A percentile compares a stretch with the other conserved stretches of the same genome.
Evolutionary conservation across 1,140 invertebrate species (phyloP).

Genomic region (Listronotus bonariensis): DNA sequence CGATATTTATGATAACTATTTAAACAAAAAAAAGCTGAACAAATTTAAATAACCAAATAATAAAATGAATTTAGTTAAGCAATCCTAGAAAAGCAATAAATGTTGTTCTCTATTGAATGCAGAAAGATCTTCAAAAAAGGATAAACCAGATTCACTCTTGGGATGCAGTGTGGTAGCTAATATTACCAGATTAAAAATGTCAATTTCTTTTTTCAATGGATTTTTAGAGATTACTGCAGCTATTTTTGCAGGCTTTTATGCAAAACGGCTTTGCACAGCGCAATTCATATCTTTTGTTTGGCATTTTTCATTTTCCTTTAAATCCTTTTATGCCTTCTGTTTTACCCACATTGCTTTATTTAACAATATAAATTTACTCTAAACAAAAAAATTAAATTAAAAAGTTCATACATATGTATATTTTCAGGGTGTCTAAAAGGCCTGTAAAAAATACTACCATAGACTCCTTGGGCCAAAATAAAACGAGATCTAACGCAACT

Average conservation of each 20-base stretch:
- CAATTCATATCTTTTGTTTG: slow-evolving; percentile 10
- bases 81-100: slow-evolving; percentile 17
- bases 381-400: too few relatives aligned
- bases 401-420: too few relatives aligned
- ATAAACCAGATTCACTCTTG: slow-evolving; percentile 12
- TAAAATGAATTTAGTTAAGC: slow-evolving; percentile 12
- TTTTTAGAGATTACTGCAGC: slow-evolving; percentile 2
- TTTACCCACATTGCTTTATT: slow-evolving; percentile 6
- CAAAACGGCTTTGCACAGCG: slow-evolving; percentile 4
- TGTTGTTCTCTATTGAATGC: slow-evolving; percentile 19
- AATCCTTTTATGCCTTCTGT: slow-evolving; percentile 8
- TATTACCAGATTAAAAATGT: slow-evolving; percentile 25
- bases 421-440: too few relatives aligned
- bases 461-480: too few relatives aligned
- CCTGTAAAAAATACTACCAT: too few relatives aligned
- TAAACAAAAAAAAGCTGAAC: not conserved
- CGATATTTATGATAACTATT: too few relatives aligned
- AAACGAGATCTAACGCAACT: too few relatives aligned
- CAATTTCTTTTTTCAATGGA: slow-evolving; percentile 9
- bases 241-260: slow-evolving; percentile 2
- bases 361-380: not conserved
- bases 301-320: not conserved
- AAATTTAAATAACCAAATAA: slow-evolving; percentile 5
- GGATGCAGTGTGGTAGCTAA: slow-evolving; percentile 12
- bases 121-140: slow-evolving; percentile 13